These are phyloP conservation scores for Zosterops lateralis DNA, from an alignment of 2,113 vertebrate species.

Conservation along the genomic window DNA sequence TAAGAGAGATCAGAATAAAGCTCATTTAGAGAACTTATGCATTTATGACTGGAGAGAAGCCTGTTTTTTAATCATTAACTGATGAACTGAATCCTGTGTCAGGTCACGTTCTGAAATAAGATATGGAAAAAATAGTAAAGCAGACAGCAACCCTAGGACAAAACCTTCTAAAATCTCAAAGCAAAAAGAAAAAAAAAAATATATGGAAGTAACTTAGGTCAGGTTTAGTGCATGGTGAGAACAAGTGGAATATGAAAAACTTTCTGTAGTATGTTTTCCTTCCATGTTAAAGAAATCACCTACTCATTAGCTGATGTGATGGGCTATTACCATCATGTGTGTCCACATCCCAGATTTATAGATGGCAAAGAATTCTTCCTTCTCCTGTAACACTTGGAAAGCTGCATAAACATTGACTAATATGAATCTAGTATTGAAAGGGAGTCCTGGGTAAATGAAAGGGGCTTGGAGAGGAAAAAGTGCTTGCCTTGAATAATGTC, in stretches of 20 bases:
- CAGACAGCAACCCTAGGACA: background rate
- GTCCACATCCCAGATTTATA: background rate
- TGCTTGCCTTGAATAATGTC: background rate
- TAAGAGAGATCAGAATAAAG: background rate
- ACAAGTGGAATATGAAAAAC: background rate
- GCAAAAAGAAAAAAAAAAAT: background rate
- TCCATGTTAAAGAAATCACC: background rate
- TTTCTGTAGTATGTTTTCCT: background rate
- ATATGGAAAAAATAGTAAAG: background rate
- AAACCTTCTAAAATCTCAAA: background rate
- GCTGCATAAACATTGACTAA: background rate
- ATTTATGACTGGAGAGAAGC: conserved; percentile 29
- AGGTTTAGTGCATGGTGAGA: background rate
- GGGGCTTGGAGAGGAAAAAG: background rate
- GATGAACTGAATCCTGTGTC: background rate
- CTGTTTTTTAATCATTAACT: background rate
- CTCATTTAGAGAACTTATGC: background rate
- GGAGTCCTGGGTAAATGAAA: background rate
- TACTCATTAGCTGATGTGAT: background rate
- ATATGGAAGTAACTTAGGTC: background rate
- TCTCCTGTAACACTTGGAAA: background rate
- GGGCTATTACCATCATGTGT: background rate
- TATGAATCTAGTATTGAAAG: background rate
- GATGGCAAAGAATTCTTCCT: background rate
- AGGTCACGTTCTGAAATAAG: conserved; percentile 23